Base-by-base conservation (phyloP, 2,888 invertebrate genomes). In the Tenthredo livida region DNA sequence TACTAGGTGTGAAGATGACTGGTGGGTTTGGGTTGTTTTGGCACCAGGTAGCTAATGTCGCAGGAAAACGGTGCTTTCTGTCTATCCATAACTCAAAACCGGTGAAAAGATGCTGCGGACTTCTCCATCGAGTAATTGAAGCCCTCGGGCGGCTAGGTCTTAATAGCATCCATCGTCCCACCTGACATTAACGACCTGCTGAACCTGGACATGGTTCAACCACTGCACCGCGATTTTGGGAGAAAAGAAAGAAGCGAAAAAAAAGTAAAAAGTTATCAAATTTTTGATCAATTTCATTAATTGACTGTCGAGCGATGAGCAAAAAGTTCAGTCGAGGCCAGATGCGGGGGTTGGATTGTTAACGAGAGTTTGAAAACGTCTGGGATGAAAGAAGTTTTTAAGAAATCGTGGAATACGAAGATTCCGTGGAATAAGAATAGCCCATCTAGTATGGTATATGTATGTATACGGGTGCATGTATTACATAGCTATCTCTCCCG, bases 391-490 rank as follows among this genome's bases (percentile, higher is more conserved):
- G 21, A 25, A 61, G 33, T 25, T 67, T 67, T 67, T 12, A 17
- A 43, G 72, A 43, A 40, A 73, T 43, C 15, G 7, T 37, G 72
- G 72, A 73, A 73, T 43, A 73, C 25, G 9, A n/a, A 40, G 43
- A 43, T 70, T 33, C 70, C 9, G 29, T 61, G 61, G 25, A 25
- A 61, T 61, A 61, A 61, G 61, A 61, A 61, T 61, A 61, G 61
- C 25, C 25, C 2, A 61, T 61, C 25, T 25, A 29, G 10, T 7
- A 33, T 33, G 4, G 4, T 33, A 33, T 33, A 33, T 33, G 4
- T 67, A 17, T 25, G 29, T 37, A 10, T 50, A 47, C 37, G 7
- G 21, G 89, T 90, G 89, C 89, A 54, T 54, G 54, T 54, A 6
- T n/a, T 54, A 54, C n/a, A 54, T 54, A 54, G 54, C n/a, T 54